phyloP scores from a whole-genome alignment of 1,140 invertebrate species.

The Zaprionus capensis region DNA sequence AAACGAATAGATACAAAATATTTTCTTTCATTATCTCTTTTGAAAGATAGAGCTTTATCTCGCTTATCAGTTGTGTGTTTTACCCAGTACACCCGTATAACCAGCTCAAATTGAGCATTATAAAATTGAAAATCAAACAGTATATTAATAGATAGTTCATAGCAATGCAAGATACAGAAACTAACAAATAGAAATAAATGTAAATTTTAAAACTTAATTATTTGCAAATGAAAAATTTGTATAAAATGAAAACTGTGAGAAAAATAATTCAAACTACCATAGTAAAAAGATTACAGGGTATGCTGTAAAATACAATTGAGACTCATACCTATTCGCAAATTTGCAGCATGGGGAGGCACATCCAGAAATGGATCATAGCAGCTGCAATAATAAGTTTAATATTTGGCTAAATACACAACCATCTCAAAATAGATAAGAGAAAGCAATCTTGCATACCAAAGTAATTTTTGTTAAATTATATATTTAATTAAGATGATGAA shows the following conservation, averaged over 20 bases:
- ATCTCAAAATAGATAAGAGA: not conserved
- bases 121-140: not conserved
- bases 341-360: not conserved
- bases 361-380: not conserved
- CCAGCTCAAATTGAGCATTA: not conserved
- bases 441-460: not conserved
- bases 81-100: conserved; percentile 19
- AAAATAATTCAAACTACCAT: not conserved
- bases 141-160: not conserved
- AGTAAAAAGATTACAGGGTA: not conserved
- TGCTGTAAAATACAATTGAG: not conserved
- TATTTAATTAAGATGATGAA: too few species aligned
- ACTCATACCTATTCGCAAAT: not conserved
- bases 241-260: not conserved
- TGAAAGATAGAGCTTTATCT: conserved; percentile 41
- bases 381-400: not conserved
- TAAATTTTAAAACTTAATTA: not conserved
- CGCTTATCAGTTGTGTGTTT: conserved; percentile 30
- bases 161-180: not conserved
- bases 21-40: conserved; percentile 45
- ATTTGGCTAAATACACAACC: not conserved
- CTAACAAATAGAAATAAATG: not conserved
- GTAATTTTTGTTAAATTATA: not conserved
- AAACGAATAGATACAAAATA: conserved; percentile 23
- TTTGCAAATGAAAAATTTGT: too few species aligned